These are phyloP conservation scores for Aplysia californica DNA, from an alignment of 1,140 invertebrate species.

Conservation along the genomic window DNA sequence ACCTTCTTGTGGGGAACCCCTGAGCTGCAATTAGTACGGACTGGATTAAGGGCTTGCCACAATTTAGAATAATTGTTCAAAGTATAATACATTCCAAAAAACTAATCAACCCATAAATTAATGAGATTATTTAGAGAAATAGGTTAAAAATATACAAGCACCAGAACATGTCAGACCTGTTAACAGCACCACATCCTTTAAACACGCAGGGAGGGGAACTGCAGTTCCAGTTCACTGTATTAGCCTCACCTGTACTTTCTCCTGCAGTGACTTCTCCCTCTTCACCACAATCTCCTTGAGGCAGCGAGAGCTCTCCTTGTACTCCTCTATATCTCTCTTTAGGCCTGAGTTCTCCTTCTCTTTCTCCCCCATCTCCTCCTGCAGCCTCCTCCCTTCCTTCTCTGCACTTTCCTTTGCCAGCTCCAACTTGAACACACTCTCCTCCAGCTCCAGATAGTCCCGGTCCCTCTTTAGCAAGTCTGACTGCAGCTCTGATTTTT, in stretches of 20 bases:
- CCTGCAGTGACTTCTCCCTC: conserved; percentile 12
- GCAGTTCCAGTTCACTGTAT: too few relatives aligned
- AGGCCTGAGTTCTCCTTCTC: not conserved
- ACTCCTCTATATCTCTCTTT: conserved; percentile 16
- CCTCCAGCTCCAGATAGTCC: conserved; percentile 22
- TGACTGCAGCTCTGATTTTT: conserved; percentile 41
- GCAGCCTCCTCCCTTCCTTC: not conserved
- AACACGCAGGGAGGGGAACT: too few relatives aligned
- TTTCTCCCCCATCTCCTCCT: not conserved
- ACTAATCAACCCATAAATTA: too few relatives aligned
- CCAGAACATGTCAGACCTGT: too few relatives aligned
- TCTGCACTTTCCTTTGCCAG: conserved; percentile 17
- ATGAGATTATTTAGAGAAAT: too few relatives aligned
- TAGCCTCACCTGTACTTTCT: not conserved
- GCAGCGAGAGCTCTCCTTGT: conserved; percentile 10
- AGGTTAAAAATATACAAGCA: too few relatives aligned
- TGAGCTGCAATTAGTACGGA: too few relatives aligned
- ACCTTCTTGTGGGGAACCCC: too few relatives aligned
- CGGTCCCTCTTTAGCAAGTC: conserved; percentile 19
- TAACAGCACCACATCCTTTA: too few relatives aligned
- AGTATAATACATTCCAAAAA: too few relatives aligned
- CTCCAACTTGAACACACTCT: conserved; percentile 11
- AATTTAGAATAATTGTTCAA: too few relatives aligned
- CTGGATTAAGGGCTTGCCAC: too few relatives aligned
- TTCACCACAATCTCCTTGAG: conserved; percentile 21